Evolutionary conservation across 1,140 invertebrate genomes (phyloP), one percentile per base, ranked within the genome.

Genomic region (Zeugodacus cucurbitae): DNA sequence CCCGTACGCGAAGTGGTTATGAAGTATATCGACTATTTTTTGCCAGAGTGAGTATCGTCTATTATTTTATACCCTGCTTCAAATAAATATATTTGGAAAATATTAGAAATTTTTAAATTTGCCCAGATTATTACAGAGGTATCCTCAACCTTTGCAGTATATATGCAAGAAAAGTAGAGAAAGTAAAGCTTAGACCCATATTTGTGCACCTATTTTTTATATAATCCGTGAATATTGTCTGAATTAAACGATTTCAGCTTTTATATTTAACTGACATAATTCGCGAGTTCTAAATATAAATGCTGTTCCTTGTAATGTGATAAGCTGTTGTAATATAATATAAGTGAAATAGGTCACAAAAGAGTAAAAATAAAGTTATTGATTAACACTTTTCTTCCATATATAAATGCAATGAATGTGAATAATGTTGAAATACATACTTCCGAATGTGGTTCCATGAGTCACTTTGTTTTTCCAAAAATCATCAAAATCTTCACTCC

Each of bases 1-100:
- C 94, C 95, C 89, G 94, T 95, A 64, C 94, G 95, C 89, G 95
- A 95, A 93, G 95, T 95, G 88, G 95, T 95, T 90, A 94, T 95
- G 93, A 95, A 95, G 91, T 95, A 95, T 93, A 95, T 95, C 89
- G 95, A 95, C 94, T 95, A 95, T 92, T 95, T 95, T 93, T 94
- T 95, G 90, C 95, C 95, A 90, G 94, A 95, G 95, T 95, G 90
- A 95, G 95, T 95, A 94, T 26, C 29, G 57, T n/a, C 6, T 3
- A 20, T 86, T 32, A 62, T 17, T 20, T 17, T 20, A 54, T 20
- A 17, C 17, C 14, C 11, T 54, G 48, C 11, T 20, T 54, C 20
- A 3, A 4, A 54, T 17, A 20, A 41, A 41, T 41, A 7, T 41
- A 41, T 7, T 41, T 41, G 37, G 37, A 41, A 41, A n/a, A n/a